phyloP scores from a whole-genome alignment of 2,113 vertebrate species.

The Regulus satrapa region DNA sequence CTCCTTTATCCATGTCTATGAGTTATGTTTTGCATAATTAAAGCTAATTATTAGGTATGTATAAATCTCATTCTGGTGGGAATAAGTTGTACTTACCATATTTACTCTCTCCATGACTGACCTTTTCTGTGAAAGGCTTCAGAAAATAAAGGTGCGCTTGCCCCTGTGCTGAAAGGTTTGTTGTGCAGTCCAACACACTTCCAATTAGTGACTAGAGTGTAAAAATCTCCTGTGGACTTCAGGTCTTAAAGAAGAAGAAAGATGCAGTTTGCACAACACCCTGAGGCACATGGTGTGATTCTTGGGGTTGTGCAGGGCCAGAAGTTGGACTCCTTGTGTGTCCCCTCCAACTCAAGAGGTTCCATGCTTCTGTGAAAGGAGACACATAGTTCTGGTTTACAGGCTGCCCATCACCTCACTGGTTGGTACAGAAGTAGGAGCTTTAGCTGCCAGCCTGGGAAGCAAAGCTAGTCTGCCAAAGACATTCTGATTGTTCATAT shows the following conservation, averaged over 20 bases:
- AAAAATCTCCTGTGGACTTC: neutral
- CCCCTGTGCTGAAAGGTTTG: neutral
- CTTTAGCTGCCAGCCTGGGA: neutral
- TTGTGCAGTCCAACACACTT: neutral
- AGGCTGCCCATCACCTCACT: neutral
- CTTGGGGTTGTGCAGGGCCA: neutral
- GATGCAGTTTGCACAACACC: neutral
- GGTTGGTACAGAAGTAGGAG: neutral
- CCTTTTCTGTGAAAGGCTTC: slow-evolving; percentile 24
- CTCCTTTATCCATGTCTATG: neutral
- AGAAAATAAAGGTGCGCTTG: neutral
- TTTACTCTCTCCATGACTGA: slow-evolving; percentile 26
- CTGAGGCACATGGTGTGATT: neutral
- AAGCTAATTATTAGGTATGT: neutral
- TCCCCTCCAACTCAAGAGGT: neutral
- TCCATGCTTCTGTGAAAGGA: neutral
- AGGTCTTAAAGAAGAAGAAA: neutral
- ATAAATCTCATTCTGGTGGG: slow-evolving; percentile 27
- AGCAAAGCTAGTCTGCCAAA: neutral
- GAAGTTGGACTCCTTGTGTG: neutral
- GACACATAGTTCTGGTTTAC: neutral
- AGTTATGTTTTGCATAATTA: slow-evolving; percentile 24
- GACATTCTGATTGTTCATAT: neutral
- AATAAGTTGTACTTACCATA: slow-evolving; percentile 7
- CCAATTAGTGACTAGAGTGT: neutral